These are phyloP conservation scores for Sebastes diaconus DNA, from an alignment of 2,797 vertebrate species.

Conservation along the genomic window DNA sequence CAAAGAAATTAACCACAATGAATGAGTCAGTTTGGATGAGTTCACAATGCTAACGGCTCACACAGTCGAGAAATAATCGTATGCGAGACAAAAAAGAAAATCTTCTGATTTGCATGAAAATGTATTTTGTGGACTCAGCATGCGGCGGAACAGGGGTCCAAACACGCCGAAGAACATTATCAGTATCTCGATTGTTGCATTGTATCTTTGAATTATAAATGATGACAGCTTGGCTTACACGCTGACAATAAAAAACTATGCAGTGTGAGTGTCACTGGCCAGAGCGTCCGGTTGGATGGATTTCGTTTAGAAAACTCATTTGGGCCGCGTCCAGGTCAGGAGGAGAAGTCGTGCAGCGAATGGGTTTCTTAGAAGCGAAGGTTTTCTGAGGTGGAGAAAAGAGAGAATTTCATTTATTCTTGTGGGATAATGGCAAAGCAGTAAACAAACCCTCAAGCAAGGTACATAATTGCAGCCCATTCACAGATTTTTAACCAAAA, in stretches of 20 bases:
- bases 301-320: slow-evolving; percentile 8
- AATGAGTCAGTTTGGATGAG: slow-evolving; percentile 67
- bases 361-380: slow-evolving; percentile 9
- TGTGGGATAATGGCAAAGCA: neutral
- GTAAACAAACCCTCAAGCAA: slow-evolving; percentile 5
- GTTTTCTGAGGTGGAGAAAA: neutral
- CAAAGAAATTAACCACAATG: slow-evolving; percentile 71
- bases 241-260: neutral
- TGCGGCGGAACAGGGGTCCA: neutral
- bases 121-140: slow-evolving; percentile 16
- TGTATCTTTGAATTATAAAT: slow-evolving; percentile 34
- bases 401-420: neutral
- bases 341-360: neutral
- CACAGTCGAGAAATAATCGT: slow-evolving; percentile 33
- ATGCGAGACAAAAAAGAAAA: slow-evolving; percentile 4
- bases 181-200: slow-evolving; percentile 22
- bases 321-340: slow-evolving; percentile 6
- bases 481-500: neutral
- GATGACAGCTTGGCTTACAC: slow-evolving; percentile 23
- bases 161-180: slow-evolving; percentile 1
- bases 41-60: slow-evolving; percentile 50
- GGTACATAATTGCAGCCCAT: neutral
- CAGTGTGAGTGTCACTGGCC: neutral
- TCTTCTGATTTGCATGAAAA: slow-evolving; percentile 47
- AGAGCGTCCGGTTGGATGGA: neutral